Base-by-base conservation (phyloP, 2,113 vertebrate genomes). In the Vulpes lagopus region DNA sequence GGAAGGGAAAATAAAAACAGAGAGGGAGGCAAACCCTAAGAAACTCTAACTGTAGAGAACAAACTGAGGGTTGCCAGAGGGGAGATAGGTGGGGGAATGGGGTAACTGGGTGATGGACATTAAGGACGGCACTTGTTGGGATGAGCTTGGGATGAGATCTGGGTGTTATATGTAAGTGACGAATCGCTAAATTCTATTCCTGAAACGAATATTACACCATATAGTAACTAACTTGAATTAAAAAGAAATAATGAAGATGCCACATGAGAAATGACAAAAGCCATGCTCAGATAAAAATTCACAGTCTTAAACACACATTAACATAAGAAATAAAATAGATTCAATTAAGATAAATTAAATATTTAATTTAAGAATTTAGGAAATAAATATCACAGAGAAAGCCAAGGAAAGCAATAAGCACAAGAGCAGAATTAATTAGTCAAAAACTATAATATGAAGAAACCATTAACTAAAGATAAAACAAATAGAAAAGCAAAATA, bases 311-410 rank as follows among this genome's bases (percentile, higher is more conserved):
- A 86, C 15, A 71, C 1, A 55, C 57, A 60, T 8, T 16, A 25
- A 86, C 27, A 81, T 6, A 87, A 53, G 53, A 89, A 92, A 80
- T 64, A 74, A 88, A 16, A 83, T 59, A 62, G 43, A 71, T 84
- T 92, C 43, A 67, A 89, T 62, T n/a, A 89, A 83, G 23, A 78
- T 71, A 62, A 65, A 69, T 84, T 73, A 92, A 73, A 65, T 71
- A 62, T 17, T 23, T 87, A 85, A 55, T 11, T 65, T 95, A 20
- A 35, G 25, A 65, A 51, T 16, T 38, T 85, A 86, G 35, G 62
- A 80, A 89, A 80, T 49, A 88, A 55, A 51, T 12, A 94, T 15
- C 35, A 49, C 1, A 20, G n/a, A 82, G n/a, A 79, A 94, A 89
- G 49, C 14, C 59, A 96, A n/a, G 22, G 59, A 62, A 95, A 78